Evolutionary conservation across 2,888 invertebrate genomes (phyloP), one percentile per base, ranked within the genome.

Genomic region (Eulithis testata): DNA sequence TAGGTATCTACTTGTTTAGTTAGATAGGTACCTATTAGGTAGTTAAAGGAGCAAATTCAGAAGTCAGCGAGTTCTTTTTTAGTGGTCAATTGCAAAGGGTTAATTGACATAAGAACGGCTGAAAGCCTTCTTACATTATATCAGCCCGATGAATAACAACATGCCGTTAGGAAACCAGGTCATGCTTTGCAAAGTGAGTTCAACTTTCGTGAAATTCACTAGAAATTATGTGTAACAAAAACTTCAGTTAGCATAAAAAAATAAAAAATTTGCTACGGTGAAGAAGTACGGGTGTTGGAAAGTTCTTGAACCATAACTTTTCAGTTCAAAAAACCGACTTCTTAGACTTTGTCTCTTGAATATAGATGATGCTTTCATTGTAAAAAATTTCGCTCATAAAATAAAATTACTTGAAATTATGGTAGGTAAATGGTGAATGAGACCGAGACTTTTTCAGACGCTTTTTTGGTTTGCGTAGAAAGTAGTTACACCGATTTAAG

Each of bases 111-210:
- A n/a, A n/a, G n/a, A n/a, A 21, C 21, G 21, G 21, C 21, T 21
- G 21, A 21, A 21, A 21, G 31, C 6, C 31, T 31, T 31, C 31
- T 31, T 31, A 31, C 31, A n/a, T 45, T 2, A 21, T 49, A 49
- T 9, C 4, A 21, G 3, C 9, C 4, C 4, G 11, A 21, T 21
- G 49, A 49, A 49, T 21, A 8, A 49, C n/a, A 12, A 47, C 27
- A 4, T 11, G n/a, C 53, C 9, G 47, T 36, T 36, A 40, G 31
- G 63, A 14, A 55, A 62, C 21, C 21, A 64, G 59, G 64, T 60
- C 44, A 58, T 47, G 44, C 37, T 37, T 52, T 5, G 37, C 51
- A 57, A 45, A 51, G 47, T 56, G 36, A 57, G 51, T 60, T 56
- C 4, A 57, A 61, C 40, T 54, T 51, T 31, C 14, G 51, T 56